Evolutionary conservation across 2,888 invertebrate species (phyloP).

Genomic region (Smittia aterrima): DNA sequence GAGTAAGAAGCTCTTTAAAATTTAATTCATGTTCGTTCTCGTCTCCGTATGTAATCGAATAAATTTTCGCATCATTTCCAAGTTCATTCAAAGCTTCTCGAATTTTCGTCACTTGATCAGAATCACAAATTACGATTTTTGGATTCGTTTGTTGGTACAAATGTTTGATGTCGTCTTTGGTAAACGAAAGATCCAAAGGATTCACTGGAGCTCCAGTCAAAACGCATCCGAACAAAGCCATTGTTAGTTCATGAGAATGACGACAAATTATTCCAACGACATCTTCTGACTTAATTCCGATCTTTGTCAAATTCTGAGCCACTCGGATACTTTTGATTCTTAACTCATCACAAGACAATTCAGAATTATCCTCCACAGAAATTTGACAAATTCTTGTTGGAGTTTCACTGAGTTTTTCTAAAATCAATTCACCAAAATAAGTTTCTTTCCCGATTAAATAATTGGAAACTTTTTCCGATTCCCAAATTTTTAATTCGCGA

Average conservation of each 20-base stretch:
- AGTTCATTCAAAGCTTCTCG: background rate
- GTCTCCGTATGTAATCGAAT: background rate
- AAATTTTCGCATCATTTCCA: background rate
- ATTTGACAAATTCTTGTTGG: too few relatives aligned
- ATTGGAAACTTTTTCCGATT: too few relatives aligned
- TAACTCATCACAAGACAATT: too few relatives aligned
- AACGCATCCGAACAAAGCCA: constrained; percentile 17
- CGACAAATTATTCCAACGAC: constrained; percentile 21
- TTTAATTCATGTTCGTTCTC: background rate
- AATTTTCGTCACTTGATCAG: background rate
- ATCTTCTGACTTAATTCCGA: background rate
- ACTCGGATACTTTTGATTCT: too few relatives aligned
- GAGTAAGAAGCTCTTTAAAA: background rate
- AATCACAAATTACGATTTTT: constrained; percentile 27
- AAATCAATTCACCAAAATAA: too few relatives aligned
- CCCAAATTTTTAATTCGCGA: too few relatives aligned
- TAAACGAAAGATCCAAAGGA: background rate
- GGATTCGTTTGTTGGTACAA: constrained; percentile 25
- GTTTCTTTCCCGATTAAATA: too few relatives aligned
- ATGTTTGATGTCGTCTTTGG: background rate
- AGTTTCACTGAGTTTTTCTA: too few relatives aligned
- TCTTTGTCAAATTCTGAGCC: background rate
- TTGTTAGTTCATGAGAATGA: constrained; percentile 13
- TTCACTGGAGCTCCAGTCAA: constrained; percentile 18
- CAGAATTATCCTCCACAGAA: too few relatives aligned